A percentile compares a stretch with the other conserved stretches of the same genome.
phyloP scores from a whole-genome alignment of 1,140 invertebrate species.

The Drosophila guanche region DNA sequence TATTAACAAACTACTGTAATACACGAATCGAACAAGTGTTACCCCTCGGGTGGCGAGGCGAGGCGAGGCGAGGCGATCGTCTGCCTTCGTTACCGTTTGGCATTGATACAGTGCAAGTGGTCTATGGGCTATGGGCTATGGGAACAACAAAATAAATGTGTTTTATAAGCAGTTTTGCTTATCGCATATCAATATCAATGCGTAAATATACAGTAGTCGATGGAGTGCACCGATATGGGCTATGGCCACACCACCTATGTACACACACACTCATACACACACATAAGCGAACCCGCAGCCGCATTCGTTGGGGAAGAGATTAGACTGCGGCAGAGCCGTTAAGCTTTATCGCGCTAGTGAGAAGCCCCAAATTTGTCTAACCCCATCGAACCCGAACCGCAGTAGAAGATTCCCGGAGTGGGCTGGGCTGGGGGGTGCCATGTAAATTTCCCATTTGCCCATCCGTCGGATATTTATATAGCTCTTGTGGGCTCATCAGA shows the following conservation, averaged over 20 bases:
- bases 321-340: slow-evolving; percentile 17
- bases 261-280: slow-evolving; percentile 31
- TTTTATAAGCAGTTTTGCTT: slow-evolving; percentile 81
- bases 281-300: slow-evolving; percentile 17
- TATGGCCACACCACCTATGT: slow-evolving; percentile 44
- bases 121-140: slow-evolving; percentile 1
- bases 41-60: slow-evolving; percentile 53
- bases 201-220: slow-evolving; percentile 82
- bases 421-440: slow-evolving; percentile 14
- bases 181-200: slow-evolving; percentile 81
- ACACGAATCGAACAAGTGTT: slow-evolving; percentile 80
- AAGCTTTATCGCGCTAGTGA: slow-evolving; percentile 40
- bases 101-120: slow-evolving; percentile 21
- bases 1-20: slow-evolving; percentile 81
- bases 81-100: slow-evolving; percentile 5
- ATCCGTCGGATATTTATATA: slow-evolving; percentile 26
- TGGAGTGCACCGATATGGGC: slow-evolving; percentile 63
- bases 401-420: slow-evolving; percentile 3
- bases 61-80: slow-evolving; percentile 1
- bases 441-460: slow-evolving; percentile 41
- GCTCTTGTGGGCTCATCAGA: slow-evolving; percentile 37
- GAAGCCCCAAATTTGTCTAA: slow-evolving; percentile 22
- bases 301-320: slow-evolving; percentile 24
- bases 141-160: slow-evolving; percentile 79
- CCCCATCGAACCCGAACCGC: slow-evolving; percentile 1